Percentiles rank a stretch among this genome's conserved stretches.
Conservation (phyloP, 2,113 vertebrate species). For the Albula glossodonta region DNA sequence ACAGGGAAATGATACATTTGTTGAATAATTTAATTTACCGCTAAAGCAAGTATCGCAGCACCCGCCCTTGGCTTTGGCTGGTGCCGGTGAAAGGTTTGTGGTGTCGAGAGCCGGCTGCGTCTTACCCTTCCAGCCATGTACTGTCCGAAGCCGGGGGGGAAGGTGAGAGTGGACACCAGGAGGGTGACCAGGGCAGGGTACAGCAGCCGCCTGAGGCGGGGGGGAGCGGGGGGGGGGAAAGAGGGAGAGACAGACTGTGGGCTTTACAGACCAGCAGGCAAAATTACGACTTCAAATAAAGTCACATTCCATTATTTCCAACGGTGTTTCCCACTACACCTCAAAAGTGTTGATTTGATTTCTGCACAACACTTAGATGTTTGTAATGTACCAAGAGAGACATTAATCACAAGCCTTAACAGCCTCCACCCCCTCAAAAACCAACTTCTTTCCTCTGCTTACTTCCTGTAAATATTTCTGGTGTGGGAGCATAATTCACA, state of each 20-base stretch:
- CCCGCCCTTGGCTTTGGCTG: not conserved
- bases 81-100: too few relatives aligned
- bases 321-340: not conserved
- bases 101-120: not conserved
- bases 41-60: not conserved
- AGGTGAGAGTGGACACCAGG: slow-evolving; percentile 88
- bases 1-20: too few relatives aligned
- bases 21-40: too few relatives aligned
- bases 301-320: not conserved
- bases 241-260: too few relatives aligned
- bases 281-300: not conserved
- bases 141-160: slow-evolving; percentile 93
- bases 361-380: not conserved
- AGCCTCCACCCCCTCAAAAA: not conserved
- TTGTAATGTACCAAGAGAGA: not conserved
- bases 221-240: not conserved
- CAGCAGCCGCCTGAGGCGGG: slow-evolving; percentile 78
- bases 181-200: slow-evolving; percentile 92
- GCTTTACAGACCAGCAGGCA: not conserved
- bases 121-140: slow-evolving; percentile 96
- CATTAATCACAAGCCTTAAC: not conserved
- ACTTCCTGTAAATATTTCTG: not conserved
- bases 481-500: not conserved
- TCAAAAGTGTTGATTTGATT: not conserved
- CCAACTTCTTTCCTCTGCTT: too few relatives aligned